Conservation (phyloP, 2,113 vertebrate genomes). For the Montifringilla adamsi region DNA sequence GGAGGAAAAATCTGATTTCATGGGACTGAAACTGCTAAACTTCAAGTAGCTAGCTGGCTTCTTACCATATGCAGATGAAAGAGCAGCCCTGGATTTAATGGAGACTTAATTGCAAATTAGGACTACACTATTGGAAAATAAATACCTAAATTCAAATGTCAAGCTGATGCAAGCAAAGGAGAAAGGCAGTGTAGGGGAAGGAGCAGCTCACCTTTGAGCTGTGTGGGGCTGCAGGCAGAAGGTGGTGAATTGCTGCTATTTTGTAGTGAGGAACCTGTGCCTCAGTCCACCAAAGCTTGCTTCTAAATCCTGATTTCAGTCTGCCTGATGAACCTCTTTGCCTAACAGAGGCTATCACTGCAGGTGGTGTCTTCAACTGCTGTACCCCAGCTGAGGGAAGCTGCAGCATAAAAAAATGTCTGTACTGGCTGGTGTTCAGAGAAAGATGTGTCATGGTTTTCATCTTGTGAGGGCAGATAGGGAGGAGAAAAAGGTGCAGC, state of each 20-base stretch:
- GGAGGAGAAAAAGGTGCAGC: background rate
- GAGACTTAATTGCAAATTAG: background rate
- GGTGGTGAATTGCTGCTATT: background rate
- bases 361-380: background rate
- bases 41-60: background rate
- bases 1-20: background rate
- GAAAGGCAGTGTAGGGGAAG: background rate
- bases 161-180: background rate
- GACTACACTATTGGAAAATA: background rate
- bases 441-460: accelerated
- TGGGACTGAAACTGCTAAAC: background rate
- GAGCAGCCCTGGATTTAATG: background rate
- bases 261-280: background rate
- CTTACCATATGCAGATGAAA: background rate
- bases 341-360: accelerated
- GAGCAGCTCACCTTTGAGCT: background rate
- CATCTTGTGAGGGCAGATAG: background rate
- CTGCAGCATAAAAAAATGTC: background rate
- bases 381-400: background rate
- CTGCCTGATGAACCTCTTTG: background rate
- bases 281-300: background rate
- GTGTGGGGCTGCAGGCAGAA: background rate
- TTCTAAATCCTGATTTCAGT: background rate
- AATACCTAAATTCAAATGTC: background rate
- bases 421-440: accelerated